phyloP scores from a whole-genome alignment of 2,888 invertebrate species.

The Iselma pallidipennis region DNA sequence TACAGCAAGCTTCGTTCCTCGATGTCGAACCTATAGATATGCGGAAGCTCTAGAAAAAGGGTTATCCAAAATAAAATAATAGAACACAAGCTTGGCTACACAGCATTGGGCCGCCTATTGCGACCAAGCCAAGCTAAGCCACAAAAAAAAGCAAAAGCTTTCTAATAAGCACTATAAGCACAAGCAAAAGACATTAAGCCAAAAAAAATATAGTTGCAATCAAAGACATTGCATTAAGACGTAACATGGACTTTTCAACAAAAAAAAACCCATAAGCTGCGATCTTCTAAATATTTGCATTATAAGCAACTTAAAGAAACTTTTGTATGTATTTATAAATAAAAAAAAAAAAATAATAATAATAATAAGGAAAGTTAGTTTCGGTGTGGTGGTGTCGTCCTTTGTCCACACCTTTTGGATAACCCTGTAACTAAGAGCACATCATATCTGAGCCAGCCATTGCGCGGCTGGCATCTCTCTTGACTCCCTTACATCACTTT shows the following conservation, averaged over 20 bases:
- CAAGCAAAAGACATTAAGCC: too few species aligned
- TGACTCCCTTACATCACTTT: constrained; percentile 48
- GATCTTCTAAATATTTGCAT: constrained; percentile 46
- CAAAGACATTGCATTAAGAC: constrained; percentile 42
- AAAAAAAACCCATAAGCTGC: constrained; percentile 43
- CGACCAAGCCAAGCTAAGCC: constrained; percentile 38
- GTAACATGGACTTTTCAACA: constrained; percentile 34
- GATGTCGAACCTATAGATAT: constrained; percentile 26
- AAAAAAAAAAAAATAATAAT: constrained; percentile 24
- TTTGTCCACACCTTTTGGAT: constrained; percentile 55
- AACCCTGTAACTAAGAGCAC: constrained; percentile 62
- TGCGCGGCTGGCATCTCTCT: constrained; percentile 28
- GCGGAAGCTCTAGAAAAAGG: constrained; percentile 56
- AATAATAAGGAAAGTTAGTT: constrained; percentile 43
- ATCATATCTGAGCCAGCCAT: constrained; percentile 66
- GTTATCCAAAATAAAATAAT: constrained; percentile 51
- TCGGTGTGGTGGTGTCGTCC: constrained; percentile 52
- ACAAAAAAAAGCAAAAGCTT: constrained; percentile 40
- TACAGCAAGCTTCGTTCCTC: constrained; percentile 14
- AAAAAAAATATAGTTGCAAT: constrained; percentile 29
- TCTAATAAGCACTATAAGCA: constrained; percentile 42
- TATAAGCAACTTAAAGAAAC: constrained; percentile 37
- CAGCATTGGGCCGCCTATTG: constrained; percentile 44
- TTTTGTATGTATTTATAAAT: constrained; percentile 12
- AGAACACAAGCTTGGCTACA: constrained; percentile 47